phyloP scores from a whole-genome alignment of 2,113 vertebrate species.

The Peucedramus taeniatus region DNA sequence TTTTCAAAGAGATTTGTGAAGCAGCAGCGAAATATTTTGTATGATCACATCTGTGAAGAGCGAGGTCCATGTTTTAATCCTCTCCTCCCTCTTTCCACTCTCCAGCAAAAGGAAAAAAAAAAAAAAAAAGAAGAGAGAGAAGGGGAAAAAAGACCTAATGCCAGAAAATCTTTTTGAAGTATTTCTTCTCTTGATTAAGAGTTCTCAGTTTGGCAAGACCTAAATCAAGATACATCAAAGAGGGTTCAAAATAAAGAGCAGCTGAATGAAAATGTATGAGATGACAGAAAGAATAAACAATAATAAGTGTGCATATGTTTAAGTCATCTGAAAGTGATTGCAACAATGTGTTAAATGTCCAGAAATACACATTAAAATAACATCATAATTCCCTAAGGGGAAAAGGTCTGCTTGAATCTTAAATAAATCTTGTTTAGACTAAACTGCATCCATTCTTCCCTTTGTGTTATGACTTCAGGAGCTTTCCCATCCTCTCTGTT shows the following conservation, averaged over 20 bases:
- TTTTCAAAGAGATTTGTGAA: neutral
- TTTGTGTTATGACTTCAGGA: neutral
- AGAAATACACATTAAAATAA: conserved; percentile 51
- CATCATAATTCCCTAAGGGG: neutral
- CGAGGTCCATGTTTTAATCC: neutral
- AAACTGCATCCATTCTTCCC: neutral
- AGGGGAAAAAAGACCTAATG: neutral
- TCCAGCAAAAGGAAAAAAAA: neutral
- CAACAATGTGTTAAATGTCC: conserved; percentile 56
- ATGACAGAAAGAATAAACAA: conserved; percentile 64
- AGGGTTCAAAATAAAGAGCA: conserved; percentile 62
- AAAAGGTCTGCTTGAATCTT: conserved; percentile 19
- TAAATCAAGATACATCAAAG: conserved; percentile 70
- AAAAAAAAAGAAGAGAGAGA: neutral
- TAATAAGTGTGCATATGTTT: conserved; percentile 57
- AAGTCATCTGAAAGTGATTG: conserved; percentile 66
- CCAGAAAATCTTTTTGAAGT: conserved; percentile 59
- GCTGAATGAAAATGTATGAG: conserved; percentile 64
- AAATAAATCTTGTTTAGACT: conserved; percentile 35
- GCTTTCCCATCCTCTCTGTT: neutral
- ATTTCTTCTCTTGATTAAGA: conserved; percentile 60
- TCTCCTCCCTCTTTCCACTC: neutral
- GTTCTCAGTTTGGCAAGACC: conserved; percentile 63
- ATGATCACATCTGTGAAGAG: neutral
- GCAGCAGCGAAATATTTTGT: neutral